Evolutionary conservation across 2,888 invertebrate genomes (phyloP).

Genomic region (Octodonta nipae): DNA sequence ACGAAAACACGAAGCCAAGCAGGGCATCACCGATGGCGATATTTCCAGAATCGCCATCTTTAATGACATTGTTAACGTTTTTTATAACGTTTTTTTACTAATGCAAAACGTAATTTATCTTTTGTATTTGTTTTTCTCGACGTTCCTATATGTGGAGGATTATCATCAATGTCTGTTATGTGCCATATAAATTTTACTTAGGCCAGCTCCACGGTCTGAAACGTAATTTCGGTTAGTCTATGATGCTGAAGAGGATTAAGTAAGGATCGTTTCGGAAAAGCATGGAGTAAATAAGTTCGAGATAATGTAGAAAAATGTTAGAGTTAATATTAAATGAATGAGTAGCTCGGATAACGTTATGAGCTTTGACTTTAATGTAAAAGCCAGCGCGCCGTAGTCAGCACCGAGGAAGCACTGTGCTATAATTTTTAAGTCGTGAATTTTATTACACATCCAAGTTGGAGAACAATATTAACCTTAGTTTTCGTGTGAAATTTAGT

Average conservation of each 20-base stretch:
- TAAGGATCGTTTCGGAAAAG: slow-evolving; percentile 7
- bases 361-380: too few relatives aligned
- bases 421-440: too few relatives aligned
- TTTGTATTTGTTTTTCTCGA: slow-evolving; percentile 13
- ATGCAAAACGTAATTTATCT: slow-evolving; percentile 14
- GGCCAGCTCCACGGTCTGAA: slow-evolving; percentile 8
- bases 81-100: slow-evolving; percentile 14
- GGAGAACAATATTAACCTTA: too few relatives aligned
- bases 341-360: too few relatives aligned
- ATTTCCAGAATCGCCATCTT: slow-evolving; percentile 10
- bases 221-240: slow-evolving; percentile 10
- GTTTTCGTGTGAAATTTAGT: too few relatives aligned
- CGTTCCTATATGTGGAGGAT: slow-evolving; percentile 12
- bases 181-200: slow-evolving; percentile 13
- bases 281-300: slow-evolving; percentile 6
- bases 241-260: slow-evolving; percentile 8
- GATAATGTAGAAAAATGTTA: slow-evolving; percentile 8
- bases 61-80: slow-evolving; percentile 32
- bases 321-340: slow-evolving; percentile 7
- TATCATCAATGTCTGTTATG: slow-evolving; percentile 14
- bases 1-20: too few relatives aligned
- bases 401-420: too few relatives aligned
- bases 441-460: too few relatives aligned
- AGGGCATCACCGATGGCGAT: slow-evolving; percentile 1
- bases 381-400: too few relatives aligned